Percentiles rank a stretch among this genome's conserved stretches.
Evolutionary conservation across 2,888 invertebrate species (phyloP).

Genomic region (Apodemia mormo): DNA sequence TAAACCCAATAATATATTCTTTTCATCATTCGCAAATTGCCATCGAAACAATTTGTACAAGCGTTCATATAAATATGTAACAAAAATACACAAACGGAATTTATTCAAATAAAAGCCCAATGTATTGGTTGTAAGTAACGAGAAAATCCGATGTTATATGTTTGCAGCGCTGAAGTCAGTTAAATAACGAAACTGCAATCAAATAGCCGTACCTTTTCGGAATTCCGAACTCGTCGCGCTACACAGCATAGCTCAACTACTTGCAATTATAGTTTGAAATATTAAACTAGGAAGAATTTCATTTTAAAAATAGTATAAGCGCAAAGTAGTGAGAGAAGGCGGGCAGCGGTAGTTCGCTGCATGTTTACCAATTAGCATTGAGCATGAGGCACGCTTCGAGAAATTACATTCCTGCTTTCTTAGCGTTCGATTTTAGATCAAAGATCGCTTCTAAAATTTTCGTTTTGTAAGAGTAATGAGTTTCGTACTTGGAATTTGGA

Average conservation of each 20-base stretch:
- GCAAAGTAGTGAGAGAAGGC: slow-evolving; percentile 49
- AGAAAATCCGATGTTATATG: slow-evolving; percentile 8
- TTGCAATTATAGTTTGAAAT: slow-evolving; percentile 63
- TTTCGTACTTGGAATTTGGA: slow-evolving; percentile 6
- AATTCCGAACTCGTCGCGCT: slow-evolving; percentile 54
- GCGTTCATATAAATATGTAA: background rate
- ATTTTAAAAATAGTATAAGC: slow-evolving; percentile 67
- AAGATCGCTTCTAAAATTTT: slow-evolving; percentile 47
- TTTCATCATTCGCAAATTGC: too few species aligned
- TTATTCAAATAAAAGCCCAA: slow-evolving; percentile 5
- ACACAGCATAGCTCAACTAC: slow-evolving; percentile 50
- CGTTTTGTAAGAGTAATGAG: slow-evolving; percentile 24
- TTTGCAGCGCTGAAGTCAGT: slow-evolving; percentile 49
- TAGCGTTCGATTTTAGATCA: slow-evolving; percentile 56
- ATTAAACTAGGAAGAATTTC: slow-evolving; percentile 71
- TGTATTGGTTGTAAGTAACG: slow-evolving; percentile 6
- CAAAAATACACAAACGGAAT: background rate
- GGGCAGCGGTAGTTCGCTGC: slow-evolving; percentile 53
- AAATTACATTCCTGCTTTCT: slow-evolving; percentile 46
- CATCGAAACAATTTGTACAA: background rate
- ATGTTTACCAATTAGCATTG: slow-evolving; percentile 69
- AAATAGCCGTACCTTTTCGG: slow-evolving; percentile 54
- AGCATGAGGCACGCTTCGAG: slow-evolving; percentile 42
- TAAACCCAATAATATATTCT: too few species aligned
- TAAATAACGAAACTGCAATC: slow-evolving; percentile 70